phyloP scores from a whole-genome alignment of 2,888 invertebrate species.

The Cordylochernes scorpioides region DNA sequence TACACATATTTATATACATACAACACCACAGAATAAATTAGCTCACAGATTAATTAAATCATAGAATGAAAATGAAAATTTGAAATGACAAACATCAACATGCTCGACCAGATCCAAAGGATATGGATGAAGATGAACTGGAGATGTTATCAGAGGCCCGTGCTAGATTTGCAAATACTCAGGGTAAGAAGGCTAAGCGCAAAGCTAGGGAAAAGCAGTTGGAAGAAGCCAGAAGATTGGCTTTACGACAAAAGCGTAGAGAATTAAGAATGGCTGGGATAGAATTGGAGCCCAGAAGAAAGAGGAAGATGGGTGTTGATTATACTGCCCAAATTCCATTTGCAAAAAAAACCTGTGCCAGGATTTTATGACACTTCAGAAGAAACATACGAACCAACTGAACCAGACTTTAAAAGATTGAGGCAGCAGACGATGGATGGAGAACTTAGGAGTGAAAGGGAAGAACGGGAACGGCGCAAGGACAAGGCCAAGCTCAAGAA shows the following conservation, averaged over 20 bases:
- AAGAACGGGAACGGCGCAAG: slow-evolving; percentile 74
- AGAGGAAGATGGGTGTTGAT: slow-evolving; percentile 57
- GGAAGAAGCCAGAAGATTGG: slow-evolving; percentile 83
- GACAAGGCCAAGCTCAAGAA: slow-evolving; percentile 86
- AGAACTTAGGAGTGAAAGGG: slow-evolving; percentile 60
- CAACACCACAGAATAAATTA: too few species aligned
- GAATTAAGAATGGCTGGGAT: slow-evolving; percentile 94
- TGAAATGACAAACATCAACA: too few species aligned
- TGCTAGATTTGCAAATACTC: slow-evolving; percentile 91
- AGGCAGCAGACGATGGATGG: slow-evolving; percentile 79
- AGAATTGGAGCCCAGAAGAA: slow-evolving; percentile 21
- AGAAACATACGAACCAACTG: slow-evolving; percentile 60
- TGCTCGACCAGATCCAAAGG: too few species aligned
- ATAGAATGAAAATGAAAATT: too few species aligned
- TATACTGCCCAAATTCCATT: slow-evolving; percentile 94
- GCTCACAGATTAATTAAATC: too few species aligned
- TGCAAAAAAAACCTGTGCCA: slow-evolving; percentile 63
- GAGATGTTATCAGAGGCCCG: slow-evolving; percentile 98
- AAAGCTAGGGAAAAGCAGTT: slow-evolving; percentile 86
- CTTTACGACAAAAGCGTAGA: slow-evolving; percentile 85
- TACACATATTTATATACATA: too few species aligned
- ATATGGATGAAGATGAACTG: too few species aligned
- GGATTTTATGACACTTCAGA: slow-evolving; percentile 80
- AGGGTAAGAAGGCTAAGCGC: slow-evolving; percentile 41
- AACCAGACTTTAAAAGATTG: slow-evolving; percentile 63